A percentile compares a stretch with the other conserved stretches of the same genome.
phyloP scores from a whole-genome alignment of 2,113 vertebrate genomes.

The Thinocorus orbignyianus region DNA sequence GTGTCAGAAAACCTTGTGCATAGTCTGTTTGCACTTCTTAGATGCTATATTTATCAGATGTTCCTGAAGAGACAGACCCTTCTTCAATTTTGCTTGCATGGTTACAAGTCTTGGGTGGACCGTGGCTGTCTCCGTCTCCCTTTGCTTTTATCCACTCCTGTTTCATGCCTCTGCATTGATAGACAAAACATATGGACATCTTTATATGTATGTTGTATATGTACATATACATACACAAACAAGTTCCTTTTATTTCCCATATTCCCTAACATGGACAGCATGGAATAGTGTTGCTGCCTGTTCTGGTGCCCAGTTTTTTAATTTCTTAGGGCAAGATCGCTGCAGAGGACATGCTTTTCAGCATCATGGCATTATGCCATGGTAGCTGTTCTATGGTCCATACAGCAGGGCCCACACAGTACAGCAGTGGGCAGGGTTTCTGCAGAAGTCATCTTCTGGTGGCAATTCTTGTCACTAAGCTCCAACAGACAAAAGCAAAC shows the following conservation, averaged over 20 bases:
- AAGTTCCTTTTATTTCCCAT: not conserved
- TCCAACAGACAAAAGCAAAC: not conserved
- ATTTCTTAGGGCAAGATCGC: not conserved
- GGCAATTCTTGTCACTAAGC: not conserved
- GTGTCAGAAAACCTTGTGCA: not conserved
- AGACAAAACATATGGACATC: not conserved
- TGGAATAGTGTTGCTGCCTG: not conserved
- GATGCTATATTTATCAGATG: not conserved
- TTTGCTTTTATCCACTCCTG: not conserved
- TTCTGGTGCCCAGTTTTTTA: not conserved
- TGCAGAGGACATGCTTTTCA: not conserved
- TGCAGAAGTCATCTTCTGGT: not conserved
- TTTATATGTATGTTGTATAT: not conserved
- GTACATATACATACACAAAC: not conserved
- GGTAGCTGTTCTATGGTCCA: not conserved
- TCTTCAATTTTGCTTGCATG: not conserved
- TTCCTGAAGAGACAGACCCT: not conserved
- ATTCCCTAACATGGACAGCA: not conserved
- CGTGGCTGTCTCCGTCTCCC: not conserved
- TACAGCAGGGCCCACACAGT: accelerated
- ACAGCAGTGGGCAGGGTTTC: not conserved
- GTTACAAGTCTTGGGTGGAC: not conserved
- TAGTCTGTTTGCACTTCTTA: not conserved
- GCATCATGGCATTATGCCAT: not conserved
- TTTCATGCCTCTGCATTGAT: not conserved